phyloP scores from a whole-genome alignment of 2,113 vertebrate species.

The Alectura lathami region DNA sequence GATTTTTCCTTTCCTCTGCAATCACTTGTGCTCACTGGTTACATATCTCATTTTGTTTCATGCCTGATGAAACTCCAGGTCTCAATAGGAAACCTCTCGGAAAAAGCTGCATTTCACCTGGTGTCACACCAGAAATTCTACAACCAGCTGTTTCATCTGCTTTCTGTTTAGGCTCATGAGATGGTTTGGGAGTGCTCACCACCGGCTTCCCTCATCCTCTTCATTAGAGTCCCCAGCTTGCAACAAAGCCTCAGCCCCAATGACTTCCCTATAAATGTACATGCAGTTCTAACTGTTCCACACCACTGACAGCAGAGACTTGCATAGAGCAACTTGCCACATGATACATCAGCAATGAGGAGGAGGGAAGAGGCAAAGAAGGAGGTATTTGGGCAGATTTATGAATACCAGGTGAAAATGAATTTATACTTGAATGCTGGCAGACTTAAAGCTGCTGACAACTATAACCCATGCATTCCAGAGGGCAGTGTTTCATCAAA shows the following conservation, averaged over 20 bases:
- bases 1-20: background rate
- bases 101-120: background rate
- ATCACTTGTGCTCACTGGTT: background rate
- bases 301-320: background rate
- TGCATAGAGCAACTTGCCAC: background rate
- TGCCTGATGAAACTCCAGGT: background rate
- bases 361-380: background rate
- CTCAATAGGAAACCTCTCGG: background rate
- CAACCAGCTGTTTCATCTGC: background rate
- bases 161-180: background rate
- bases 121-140: background rate
- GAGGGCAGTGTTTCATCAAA: background rate
- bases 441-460: background rate
- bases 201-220: background rate
- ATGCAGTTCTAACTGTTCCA: background rate
- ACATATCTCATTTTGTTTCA: rapidly evolving
- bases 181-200: background rate
- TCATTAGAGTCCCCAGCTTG: background rate
- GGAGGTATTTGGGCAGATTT: background rate
- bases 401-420: background rate
- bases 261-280: rapidly evolving
- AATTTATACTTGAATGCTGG: background rate
- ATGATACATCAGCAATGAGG: background rate
- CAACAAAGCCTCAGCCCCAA: background rate
- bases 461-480: background rate